A percentile compares a stretch with the other conserved stretches of the same genome.
Conservation (phyloP, 2,113 vertebrate species). For the Otolemur garnettii region DNA sequence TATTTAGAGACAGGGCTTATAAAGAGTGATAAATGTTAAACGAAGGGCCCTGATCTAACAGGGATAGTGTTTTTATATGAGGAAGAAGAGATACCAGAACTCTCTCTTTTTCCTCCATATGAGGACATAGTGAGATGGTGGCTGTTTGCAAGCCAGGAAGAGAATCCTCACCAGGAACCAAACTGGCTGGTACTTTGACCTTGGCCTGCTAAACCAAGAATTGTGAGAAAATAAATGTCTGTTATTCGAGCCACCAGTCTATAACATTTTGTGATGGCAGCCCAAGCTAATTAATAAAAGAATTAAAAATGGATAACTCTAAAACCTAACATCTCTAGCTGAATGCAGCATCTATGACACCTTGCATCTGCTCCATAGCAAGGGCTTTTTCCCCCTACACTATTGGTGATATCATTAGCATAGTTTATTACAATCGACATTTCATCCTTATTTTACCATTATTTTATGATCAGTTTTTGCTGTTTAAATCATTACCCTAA, state of each 20-base stretch:
- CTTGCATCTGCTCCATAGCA: background rate
- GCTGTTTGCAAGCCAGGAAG: background rate
- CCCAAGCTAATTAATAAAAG: background rate
- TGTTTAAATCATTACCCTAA: background rate
- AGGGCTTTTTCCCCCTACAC: background rate
- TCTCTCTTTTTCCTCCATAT: background rate
- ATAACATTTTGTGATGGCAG: background rate
- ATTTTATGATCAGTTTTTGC: background rate
- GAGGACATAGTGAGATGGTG: background rate
- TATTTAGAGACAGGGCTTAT: background rate
- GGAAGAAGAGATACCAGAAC: background rate
- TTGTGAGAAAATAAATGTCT: conserved; percentile 7
- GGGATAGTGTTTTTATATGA: background rate
- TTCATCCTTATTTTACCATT: conserved; percentile 12
- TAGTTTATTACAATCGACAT: background rate
- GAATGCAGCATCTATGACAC: background rate
- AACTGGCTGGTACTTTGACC: background rate
- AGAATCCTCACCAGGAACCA: background rate
- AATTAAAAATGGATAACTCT: background rate
- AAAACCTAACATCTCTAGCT: background rate
- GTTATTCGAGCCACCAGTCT: background rate
- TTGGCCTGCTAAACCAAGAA: background rate
- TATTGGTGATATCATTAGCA: conserved; percentile 2
- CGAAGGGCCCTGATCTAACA: background rate
- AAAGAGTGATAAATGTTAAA: background rate